Evolutionary conservation across 2,113 vertebrate species (phyloP).

Genomic region (Cyanoramphus novaezelandiae): DNA sequence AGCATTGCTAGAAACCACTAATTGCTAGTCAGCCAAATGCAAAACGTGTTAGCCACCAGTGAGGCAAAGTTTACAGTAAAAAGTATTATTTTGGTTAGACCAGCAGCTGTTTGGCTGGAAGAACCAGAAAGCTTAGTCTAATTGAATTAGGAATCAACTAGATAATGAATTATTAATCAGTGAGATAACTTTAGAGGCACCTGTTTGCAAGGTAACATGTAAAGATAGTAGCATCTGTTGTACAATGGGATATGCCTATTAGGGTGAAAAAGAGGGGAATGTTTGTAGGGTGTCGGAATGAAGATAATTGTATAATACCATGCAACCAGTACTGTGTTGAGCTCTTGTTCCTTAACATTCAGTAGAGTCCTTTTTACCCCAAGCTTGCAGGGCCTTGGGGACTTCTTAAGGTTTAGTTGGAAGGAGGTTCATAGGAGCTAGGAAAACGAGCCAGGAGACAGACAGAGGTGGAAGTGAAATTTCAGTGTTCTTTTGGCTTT

Average conservation of each 20-base stretch:
- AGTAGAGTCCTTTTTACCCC: background rate
- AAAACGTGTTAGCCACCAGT: background rate
- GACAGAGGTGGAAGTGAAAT: background rate
- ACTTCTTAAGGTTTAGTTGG: background rate
- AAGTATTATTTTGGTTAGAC: background rate
- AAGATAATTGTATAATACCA: background rate
- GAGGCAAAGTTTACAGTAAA: background rate
- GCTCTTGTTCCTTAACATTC: background rate
- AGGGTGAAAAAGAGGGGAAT: background rate
- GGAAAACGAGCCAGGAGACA: background rate
- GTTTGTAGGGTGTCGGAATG: background rate
- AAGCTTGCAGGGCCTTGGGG: too few species aligned
- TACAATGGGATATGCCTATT: rapidly evolving
- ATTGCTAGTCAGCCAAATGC: background rate
- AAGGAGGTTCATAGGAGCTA: background rate
- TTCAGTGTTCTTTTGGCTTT: background rate
- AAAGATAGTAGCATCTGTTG: background rate
- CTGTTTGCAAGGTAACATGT: background rate
- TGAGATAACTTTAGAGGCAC: background rate
- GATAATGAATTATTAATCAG: background rate
- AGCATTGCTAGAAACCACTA: background rate
- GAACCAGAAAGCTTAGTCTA: background rate
- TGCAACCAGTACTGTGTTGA: background rate
- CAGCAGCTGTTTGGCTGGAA: background rate
- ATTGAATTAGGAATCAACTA: background rate